Conservation (phyloP, 2,888 invertebrate genomes). For the Trachelus tabidus region DNA sequence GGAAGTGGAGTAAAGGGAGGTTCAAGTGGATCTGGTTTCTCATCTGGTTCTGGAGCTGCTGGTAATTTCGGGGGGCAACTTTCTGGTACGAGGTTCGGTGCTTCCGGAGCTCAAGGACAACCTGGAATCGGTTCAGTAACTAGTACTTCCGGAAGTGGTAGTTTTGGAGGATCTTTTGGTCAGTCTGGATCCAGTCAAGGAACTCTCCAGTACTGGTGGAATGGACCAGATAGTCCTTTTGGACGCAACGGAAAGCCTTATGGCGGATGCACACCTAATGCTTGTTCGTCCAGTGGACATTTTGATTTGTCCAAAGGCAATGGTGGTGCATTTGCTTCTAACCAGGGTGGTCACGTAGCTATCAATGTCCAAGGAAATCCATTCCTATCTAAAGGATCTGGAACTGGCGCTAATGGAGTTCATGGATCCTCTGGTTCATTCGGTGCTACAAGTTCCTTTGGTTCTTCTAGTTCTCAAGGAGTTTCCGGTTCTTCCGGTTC, state of each 20-base stretch:
- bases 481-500: constrained; percentile 10
- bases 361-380: constrained; percentile 32
- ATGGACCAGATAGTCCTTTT: constrained; percentile 32
- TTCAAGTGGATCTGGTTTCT: not conserved
- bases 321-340: constrained; percentile 21
- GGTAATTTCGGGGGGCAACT: not conserved
- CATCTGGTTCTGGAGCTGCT: not conserved
- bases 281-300: constrained; percentile 28
- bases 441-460: constrained; percentile 4
- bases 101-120: constrained; percentile 1
- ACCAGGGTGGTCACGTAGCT: constrained; percentile 18
- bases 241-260: constrained; percentile 19
- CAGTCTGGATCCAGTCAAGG: constrained; percentile 11
- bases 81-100: constrained; percentile 1
- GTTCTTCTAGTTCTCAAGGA: constrained; percentile 7
- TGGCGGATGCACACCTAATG: constrained; percentile 29
- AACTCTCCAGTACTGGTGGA: constrained; percentile 30
- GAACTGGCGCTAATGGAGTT: not conserved
- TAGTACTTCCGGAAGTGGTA: not conserved
- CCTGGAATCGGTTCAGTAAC: not conserved
- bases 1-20: not conserved
- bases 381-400: constrained; percentile 22
- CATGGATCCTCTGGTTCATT: constrained; percentile 3
- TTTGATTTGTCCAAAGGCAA: constrained; percentile 18
- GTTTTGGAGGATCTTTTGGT: constrained; percentile 8